Evolutionary conservation across 2,888 invertebrate species (phyloP).

Genomic region (Spisula subtruncata): DNA sequence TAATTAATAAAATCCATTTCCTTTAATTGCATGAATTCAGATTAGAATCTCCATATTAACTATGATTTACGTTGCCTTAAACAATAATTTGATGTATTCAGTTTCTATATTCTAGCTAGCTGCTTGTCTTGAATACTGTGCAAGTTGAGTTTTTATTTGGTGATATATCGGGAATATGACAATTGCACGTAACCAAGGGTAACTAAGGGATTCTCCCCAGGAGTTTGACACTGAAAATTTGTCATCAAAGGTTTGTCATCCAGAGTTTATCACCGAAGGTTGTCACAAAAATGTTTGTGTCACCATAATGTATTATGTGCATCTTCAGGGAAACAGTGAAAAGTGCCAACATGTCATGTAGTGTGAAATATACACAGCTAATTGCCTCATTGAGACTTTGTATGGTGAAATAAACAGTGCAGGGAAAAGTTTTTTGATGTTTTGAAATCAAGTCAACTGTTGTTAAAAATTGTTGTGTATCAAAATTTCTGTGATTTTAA

Average conservation of each 20-base stretch:
- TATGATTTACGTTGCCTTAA: too few relatives aligned
- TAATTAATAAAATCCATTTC: too few relatives aligned
- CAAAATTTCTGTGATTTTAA: not conserved
- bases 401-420: not conserved
- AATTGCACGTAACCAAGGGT: not conserved
- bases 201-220: too few relatives aligned
- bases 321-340: not conserved
- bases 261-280: not conserved
- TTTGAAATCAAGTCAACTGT: not conserved
- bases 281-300: not conserved
- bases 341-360: not conserved
- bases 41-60: too few relatives aligned
- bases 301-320: not conserved
- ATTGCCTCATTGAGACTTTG: not conserved
- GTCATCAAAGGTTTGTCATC: too few relatives aligned
- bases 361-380: not conserved
- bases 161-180: constrained; percentile 5
- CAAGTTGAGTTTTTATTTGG: not conserved
- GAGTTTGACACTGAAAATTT: too few relatives aligned
- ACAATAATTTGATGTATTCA: too few relatives aligned
- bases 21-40: too few relatives aligned
- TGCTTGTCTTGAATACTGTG: too few relatives aligned
- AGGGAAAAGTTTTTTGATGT: not conserved
- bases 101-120: too few relatives aligned
- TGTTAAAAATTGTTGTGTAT: not conserved